Base-by-base conservation (phyloP, 2,113 vertebrate species). In the Tyrannus savana region DNA sequence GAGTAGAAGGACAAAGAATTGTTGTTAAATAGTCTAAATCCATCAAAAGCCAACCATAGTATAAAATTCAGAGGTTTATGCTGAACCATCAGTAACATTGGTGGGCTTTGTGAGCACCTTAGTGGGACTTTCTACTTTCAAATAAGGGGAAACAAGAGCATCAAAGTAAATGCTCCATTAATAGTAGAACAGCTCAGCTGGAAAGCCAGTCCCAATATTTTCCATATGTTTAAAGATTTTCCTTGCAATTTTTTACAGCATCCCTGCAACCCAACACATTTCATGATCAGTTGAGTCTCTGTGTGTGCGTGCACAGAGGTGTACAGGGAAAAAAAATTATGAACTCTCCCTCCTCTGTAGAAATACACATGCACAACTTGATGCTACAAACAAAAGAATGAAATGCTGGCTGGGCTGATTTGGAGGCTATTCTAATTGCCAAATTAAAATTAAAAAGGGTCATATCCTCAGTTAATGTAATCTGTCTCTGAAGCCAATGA, bases 121-220 rank as follows among this genome's bases (percentile, higher is more conserved):
- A 31, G 4, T 35, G 53, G 12, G 28, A 56, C 17, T 47, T 96
- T 31, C 25, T 44, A 13, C 23, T 46, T 81, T 64, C 14, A 0
- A 6, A 41, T 3, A 0, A 27, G 5, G 12, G 55, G 47, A 84
- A 94, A 76, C 15, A 24, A n/a, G 19, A 5, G 0, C 19, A 1
- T 55, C 14, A 46, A 73, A 46, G 19, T 6, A 78, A 75, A 55
- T 33, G 55, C 24, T 42, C 30, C n/a, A 6, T 41, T 41, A 49
- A 50, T 10, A 71, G 39, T 2, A 89, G 52, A 67, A n/a, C 1
- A 28, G 10, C 14, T 28, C 59, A 41, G 44, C 7, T 64, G 56
- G 62, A 93, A 79, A 76, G 5, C 16, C 24, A 75, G 46, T 44
- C 47, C 23, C 2, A 46, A 31, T 11, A 69, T 73, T 89, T 94